These are phyloP conservation scores for Magallana ariakensis DNA, from an alignment of 1,140 invertebrate genomes.

Conservation along the genomic window DNA sequence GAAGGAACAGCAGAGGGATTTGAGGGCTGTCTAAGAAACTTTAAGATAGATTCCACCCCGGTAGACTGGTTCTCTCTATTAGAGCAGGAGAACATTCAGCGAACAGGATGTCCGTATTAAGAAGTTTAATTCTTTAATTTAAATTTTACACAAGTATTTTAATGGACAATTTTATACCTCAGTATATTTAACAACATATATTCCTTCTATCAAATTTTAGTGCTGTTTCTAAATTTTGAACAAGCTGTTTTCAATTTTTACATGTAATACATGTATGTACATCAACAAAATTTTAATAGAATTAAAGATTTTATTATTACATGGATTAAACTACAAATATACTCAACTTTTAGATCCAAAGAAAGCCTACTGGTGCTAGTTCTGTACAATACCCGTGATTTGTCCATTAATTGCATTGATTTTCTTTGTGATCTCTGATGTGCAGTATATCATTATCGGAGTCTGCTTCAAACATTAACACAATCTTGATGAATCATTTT, in stretches of 20 bases:
- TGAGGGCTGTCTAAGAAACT: constrained; percentile 93
- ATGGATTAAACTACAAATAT: too few relatives aligned
- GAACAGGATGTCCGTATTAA: constrained; percentile 63
- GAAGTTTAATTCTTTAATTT: not conserved
- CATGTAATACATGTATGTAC: too few relatives aligned
- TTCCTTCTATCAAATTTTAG: not conserved
- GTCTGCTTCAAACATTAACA: too few relatives aligned
- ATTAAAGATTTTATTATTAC: too few relatives aligned
- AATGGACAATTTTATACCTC: constrained; percentile 1
- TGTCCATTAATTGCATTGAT: not conserved
- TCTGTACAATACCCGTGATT: constrained; percentile 20
- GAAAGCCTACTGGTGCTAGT: not conserved
- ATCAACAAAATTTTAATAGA: too few relatives aligned
- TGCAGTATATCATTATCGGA: too few relatives aligned
- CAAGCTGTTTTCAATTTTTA: too few relatives aligned
- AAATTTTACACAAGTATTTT: not conserved
- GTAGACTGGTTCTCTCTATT: constrained; percentile 85
- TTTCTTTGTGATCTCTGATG: too few relatives aligned
- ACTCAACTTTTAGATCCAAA: not conserved
- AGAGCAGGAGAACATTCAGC: constrained; percentile 55
- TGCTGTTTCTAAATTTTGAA: too few relatives aligned
- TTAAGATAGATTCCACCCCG: constrained; percentile 85
- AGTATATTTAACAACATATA: not conserved
- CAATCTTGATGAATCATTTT: too few relatives aligned
- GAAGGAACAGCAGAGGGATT: constrained; percentile 86